Percentiles rank a stretch among this genome's conserved stretches.
These are phyloP conservation scores for Tribolium castaneum DNA, from an alignment of 1,140 invertebrate species.

Conservation along the genomic window DNA sequence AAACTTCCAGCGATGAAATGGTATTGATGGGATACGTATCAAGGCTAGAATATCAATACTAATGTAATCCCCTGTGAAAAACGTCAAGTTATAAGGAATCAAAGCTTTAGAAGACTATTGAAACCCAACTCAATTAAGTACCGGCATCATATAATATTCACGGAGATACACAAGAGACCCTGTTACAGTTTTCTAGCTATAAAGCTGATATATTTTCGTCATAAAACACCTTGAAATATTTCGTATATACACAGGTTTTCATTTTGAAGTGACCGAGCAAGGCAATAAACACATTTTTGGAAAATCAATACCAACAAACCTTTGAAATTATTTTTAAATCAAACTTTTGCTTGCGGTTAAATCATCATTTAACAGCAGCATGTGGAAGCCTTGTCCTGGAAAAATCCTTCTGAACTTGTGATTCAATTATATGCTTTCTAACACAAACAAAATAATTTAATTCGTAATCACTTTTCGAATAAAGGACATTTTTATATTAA, in stretches of 20 bases:
- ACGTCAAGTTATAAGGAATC: not conserved
- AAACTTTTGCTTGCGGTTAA: not conserved
- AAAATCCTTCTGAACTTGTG: not conserved
- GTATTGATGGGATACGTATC: not conserved
- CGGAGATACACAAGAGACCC: not conserved
- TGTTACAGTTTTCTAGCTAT: not conserved
- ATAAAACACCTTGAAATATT: not conserved
- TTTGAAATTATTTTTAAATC: not conserved
- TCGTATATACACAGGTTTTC: not conserved
- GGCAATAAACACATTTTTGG: not conserved
- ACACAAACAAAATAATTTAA: not conserved
- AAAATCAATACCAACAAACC: not conserved
- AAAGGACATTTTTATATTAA: no score
- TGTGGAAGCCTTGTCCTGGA: not conserved
- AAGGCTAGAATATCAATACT: not conserved
- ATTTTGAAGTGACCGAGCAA: not conserved
- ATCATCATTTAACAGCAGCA: not conserved
- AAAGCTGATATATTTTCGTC: not conserved
- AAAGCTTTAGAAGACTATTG: not conserved
- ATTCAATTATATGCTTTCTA: not conserved
- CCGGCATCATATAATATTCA: not conserved
- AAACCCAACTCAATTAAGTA: not conserved
- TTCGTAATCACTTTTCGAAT: no score
- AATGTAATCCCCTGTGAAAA: not conserved
- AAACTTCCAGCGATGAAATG: no score